These are phyloP conservation scores for Ia io DNA, from an alignment of 2,113 vertebrate genomes.

Conservation along the genomic window DNA sequence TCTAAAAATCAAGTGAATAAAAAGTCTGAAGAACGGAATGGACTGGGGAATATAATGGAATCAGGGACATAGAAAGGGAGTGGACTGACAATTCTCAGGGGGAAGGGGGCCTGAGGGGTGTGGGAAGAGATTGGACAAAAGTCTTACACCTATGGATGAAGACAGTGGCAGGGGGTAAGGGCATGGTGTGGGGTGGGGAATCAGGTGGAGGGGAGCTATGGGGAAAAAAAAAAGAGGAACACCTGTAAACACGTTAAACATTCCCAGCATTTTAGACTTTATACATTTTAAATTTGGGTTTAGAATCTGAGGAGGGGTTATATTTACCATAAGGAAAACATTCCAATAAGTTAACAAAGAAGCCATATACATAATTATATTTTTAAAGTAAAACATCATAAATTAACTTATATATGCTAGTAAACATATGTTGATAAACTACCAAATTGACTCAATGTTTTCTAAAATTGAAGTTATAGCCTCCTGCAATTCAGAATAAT, in stretches of 20 bases:
- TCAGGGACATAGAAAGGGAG: too few relatives aligned
- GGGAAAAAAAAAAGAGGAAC: too few relatives aligned
- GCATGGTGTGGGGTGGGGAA: too few relatives aligned
- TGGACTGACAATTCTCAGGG: too few relatives aligned
- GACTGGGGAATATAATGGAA: too few relatives aligned
- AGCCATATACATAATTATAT: not conserved
- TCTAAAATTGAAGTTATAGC: slow-evolving; percentile 3
- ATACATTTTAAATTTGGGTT: not conserved
- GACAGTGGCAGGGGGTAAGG: too few relatives aligned
- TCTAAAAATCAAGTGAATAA: too few relatives aligned
- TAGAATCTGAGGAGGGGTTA: not conserved
- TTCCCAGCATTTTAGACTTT: not conserved
- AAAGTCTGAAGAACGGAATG: too few relatives aligned
- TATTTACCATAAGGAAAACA: not conserved
- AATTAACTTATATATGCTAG: not conserved
- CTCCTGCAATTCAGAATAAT: not conserved
- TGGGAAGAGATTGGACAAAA: too few relatives aligned
- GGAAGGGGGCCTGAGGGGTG: too few relatives aligned
- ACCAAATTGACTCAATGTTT: not conserved
- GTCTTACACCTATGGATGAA: too few relatives aligned
- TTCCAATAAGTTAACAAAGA: not conserved
- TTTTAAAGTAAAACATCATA: not conserved
- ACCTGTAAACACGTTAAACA: not conserved
- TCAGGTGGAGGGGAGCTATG: too few relatives aligned
- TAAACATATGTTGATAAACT: not conserved